Percentiles rank a stretch among this genome's conserved stretches.
Evolutionary conservation across 2,113 vertebrate species (phyloP).

Genomic region (Numida meleagris): DNA sequence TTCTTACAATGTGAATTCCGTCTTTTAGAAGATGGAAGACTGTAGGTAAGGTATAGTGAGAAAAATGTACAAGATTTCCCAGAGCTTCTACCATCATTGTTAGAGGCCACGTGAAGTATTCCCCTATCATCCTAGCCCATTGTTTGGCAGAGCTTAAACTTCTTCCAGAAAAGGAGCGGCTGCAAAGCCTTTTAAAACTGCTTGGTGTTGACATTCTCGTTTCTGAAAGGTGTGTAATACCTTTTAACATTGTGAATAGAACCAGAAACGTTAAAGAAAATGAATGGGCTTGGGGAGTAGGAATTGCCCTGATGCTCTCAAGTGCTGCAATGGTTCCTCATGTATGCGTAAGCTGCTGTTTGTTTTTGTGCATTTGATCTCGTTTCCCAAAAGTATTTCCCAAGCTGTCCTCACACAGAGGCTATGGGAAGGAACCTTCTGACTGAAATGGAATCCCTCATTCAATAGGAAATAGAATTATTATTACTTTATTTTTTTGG

Average conservation of each 20-base stretch:
- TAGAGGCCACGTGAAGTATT: neutral
- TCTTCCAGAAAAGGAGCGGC: neutral
- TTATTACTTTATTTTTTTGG: neutral
- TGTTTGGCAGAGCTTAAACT: neutral
- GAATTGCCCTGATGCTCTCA: neutral
- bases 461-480: slow-evolving; percentile 14
- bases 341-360: neutral
- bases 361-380: slow-evolving; percentile 14
- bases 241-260: neutral
- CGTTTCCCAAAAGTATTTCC: slow-evolving; percentile 55
- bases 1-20: neutral
- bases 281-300: neutral
- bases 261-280: neutral
- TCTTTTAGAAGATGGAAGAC: neutral
- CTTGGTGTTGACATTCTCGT: neutral
- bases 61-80: neutral
- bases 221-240: neutral
- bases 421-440: slow-evolving; percentile 28
- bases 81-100: neutral
- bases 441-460: slow-evolving; percentile 39
- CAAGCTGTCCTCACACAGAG: slow-evolving; percentile 2
- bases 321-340: neutral
- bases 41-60: neutral
- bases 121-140: neutral
- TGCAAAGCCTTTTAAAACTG: neutral